phyloP scores from a whole-genome alignment of 1,140 invertebrate genomes.

The Zaprionus camerounensis region DNA sequence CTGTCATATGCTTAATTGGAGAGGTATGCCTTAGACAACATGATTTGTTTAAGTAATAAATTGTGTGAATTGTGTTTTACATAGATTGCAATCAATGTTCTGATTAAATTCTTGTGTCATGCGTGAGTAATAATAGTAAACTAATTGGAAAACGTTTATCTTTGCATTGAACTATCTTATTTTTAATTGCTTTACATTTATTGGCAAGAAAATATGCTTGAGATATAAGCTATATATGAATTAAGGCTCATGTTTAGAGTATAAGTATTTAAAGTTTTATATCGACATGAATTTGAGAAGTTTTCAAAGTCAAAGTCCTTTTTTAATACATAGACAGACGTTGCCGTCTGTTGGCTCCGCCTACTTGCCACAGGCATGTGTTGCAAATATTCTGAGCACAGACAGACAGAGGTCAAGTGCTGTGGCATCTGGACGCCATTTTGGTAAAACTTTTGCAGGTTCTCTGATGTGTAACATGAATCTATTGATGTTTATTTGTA shows the following conservation, averaged over 20 bases:
- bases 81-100: not conserved
- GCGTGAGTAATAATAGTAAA: not conserved
- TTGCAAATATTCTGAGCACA: not conserved
- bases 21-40: not conserved
- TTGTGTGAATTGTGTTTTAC: not conserved
- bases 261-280: too few species aligned
- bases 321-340: not conserved
- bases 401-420: slow-evolving; percentile 18
- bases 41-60: slow-evolving; percentile 5
- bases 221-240: too few species aligned
- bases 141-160: not conserved
- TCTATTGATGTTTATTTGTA: not conserved
- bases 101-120: not conserved
- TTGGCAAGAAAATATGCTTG: too few species aligned
- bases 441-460: slow-evolving; percentile 34
- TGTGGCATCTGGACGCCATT: slow-evolving; percentile 20
- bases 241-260: too few species aligned
- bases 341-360: not conserved
- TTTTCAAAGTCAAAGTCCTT: not conserved
- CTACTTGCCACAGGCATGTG: not conserved
- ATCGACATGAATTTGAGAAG: too few species aligned
- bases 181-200: not conserved
- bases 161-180: not conserved
- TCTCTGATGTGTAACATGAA: slow-evolving; percentile 13
- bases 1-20: not conserved